Evolutionary conservation across 2,888 invertebrate species (phyloP).

Genomic region (Meiosimyza platycephala): DNA sequence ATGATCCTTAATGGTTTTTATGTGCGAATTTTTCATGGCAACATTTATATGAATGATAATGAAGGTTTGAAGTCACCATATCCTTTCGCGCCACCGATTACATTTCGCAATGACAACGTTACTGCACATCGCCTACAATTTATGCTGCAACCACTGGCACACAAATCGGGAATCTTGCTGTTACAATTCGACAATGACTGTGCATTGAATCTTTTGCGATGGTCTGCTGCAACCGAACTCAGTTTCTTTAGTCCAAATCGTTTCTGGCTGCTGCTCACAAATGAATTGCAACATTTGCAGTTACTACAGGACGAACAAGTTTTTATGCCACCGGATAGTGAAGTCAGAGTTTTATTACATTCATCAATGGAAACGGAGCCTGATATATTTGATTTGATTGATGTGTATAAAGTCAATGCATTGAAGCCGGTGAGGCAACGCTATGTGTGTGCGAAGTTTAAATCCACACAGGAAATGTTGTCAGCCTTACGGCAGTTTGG

Average conservation of each 20-base stretch:
- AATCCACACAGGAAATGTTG: conserved; percentile 45
- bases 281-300: conserved; percentile 43
- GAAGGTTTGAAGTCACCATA: conserved; percentile 12
- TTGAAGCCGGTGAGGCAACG: conserved; percentile 51
- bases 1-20: conserved; percentile 51
- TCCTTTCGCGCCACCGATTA: conserved; percentile 51
- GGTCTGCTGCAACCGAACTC: conserved; percentile 56
- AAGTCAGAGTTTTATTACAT: conserved; percentile 54
- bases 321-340: conserved; percentile 61
- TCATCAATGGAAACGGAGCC: neutral
- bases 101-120: conserved; percentile 48
- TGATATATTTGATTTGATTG: conserved; percentile 48
- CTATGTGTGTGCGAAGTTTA: conserved; percentile 41
- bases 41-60: conserved; percentile 45
- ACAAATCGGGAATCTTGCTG: conserved; percentile 61
- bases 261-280: conserved; percentile 59
- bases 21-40: conserved; percentile 53
- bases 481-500: conserved; percentile 53
- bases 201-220: conserved; percentile 54
- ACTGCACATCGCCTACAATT: conserved; percentile 49
- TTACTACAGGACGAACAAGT: conserved; percentile 51
- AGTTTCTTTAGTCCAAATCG: conserved; percentile 63
- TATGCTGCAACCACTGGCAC: conserved; percentile 46
- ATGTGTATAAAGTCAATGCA: conserved; percentile 60
- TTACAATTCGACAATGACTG: conserved; percentile 54